phyloP scores from a whole-genome alignment of 1,140 invertebrate species.

The Lamellibrachia luymesi region DNA sequence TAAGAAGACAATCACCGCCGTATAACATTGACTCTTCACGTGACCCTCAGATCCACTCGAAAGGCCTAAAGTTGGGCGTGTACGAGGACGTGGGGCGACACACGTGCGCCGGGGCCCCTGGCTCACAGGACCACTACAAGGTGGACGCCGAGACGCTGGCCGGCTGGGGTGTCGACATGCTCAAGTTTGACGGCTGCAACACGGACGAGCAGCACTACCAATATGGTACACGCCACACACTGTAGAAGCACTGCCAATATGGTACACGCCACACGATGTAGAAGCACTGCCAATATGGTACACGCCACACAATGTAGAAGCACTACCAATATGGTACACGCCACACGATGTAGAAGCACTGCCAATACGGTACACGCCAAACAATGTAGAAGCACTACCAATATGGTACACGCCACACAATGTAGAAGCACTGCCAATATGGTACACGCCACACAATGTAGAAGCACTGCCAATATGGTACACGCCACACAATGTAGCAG shows the following conservation, averaged over 20 bases:
- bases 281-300: neutral
- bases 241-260: neutral
- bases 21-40: neutral
- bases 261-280: neutral
- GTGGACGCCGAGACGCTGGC: slow-evolving; percentile 87
- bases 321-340: neutral
- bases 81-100: slow-evolving; percentile 95
- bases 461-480: too few relatives aligned
- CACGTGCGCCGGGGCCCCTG: slow-evolving; percentile 93
- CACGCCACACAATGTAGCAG: too few relatives aligned
- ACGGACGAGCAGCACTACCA: slow-evolving; percentile 68
- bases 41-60: slow-evolving; percentile 76
- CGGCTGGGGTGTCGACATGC: slow-evolving; percentile 94
- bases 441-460: too few relatives aligned
- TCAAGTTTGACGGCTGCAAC: slow-evolving; percentile 95
- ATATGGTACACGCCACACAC: neutral
- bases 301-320: too few relatives aligned
- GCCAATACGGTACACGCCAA: neutral
- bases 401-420: too few relatives aligned
- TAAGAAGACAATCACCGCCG: neutral
- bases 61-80: slow-evolving; percentile 93
- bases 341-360: neutral
- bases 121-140: slow-evolving; percentile 80
- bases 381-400: neutral
- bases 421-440: too few relatives aligned